Base-by-base conservation (phyloP, 2,113 vertebrate genomes). In the Zosterops japonicus region DNA sequence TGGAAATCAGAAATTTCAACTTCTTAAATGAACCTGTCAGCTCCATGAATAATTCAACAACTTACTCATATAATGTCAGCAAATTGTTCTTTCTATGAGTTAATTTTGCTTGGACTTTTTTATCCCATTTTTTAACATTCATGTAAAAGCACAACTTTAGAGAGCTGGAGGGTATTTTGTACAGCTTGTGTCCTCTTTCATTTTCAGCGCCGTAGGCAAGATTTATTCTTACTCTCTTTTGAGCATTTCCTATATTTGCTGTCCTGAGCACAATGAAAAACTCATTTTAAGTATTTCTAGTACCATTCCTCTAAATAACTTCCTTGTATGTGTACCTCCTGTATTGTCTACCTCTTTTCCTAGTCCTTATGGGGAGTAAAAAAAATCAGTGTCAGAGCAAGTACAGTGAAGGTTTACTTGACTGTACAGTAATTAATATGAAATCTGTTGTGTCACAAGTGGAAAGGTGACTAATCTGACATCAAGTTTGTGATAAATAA, bases 401-500 rank as follows among this genome's bases (percentile, higher is more conserved):
- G 18, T 69, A 21, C 3, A 2, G 12, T 46, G 5, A 22, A 42
- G 35, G 2, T 55, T 61, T 57, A 14, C 24, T 74, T 77, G n/a
- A 18, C 12, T 77, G 8, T 59, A 10, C 33, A 49, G 15, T 65
- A 76, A 41, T n/a, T 68, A 33, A 42, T 44, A 24, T 11, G 52
- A 64, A 71, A 64, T 77, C 35, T 86, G 6, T 60, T 9, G 0
- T 39, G 9, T 55, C 36, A 59, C 8, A 64, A 64, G 25, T 35
- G 10, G 29, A 71, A 93, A 68, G 57, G 8, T 6, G 29, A 29
- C 16, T 49, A 41, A 83, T n/a, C 13, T 59, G 31, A 56, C 15
- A 5, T 24, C 14, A 85, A 20, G 3, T 39, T 39, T 79, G 9
- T 12, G 15, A 2, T 29, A 23, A 1, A 2, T 19, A 12, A 5